Evolutionary conservation across 2,797 vertebrate genomes (phyloP), one percentile per base, ranked within the genome.

Genomic region (Gallinago solitaria): DNA sequence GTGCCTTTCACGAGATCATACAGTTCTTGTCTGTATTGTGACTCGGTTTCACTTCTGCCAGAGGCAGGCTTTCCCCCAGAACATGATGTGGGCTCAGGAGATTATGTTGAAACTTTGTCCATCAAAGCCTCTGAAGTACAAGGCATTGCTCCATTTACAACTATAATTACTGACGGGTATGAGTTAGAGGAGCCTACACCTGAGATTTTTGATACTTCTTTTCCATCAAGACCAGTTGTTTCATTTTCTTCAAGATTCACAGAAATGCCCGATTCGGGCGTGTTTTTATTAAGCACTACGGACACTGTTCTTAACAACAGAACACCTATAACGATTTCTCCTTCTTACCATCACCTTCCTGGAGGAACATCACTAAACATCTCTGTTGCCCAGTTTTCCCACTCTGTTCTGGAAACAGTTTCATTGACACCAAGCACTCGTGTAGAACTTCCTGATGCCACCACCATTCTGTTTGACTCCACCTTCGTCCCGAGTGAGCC

Each of bases 61-160:
- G 98, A 98, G 89, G 97, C 97, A 61, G 97, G 96, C 94, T 98
- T 98, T 59, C 96, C 98, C 15, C 88, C 96, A 16, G 99, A 99
- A 64, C 98, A 98, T 16, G 98, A 98, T 1, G 96, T 98, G 97
- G 99, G 98, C 20, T 99, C 99, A 1, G 99, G 99, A 0, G 98
- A 99, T 90, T 98, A 98, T 70, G 60, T 98, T 27, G 99, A 99
- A 97, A 99, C 99, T 5, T 95, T 99, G 79, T 98, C 98, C 39
- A 93, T 98, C 77, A 96, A 98, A 93, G 94, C 97, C 4, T 97
- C 98, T 2, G 98, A 98, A 32, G 98, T 97, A 2, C 98, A 98
- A 90, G 98, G 98, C 50, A 6, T 98, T 70, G 88, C 95, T 27
- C 92, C 97, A 3, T 93, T 96, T 90, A 98, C 98, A 41, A 98